These are phyloP conservation scores for Acleris laterana DNA, from an alignment of 2,888 invertebrate species.

Conservation along the genomic window DNA sequence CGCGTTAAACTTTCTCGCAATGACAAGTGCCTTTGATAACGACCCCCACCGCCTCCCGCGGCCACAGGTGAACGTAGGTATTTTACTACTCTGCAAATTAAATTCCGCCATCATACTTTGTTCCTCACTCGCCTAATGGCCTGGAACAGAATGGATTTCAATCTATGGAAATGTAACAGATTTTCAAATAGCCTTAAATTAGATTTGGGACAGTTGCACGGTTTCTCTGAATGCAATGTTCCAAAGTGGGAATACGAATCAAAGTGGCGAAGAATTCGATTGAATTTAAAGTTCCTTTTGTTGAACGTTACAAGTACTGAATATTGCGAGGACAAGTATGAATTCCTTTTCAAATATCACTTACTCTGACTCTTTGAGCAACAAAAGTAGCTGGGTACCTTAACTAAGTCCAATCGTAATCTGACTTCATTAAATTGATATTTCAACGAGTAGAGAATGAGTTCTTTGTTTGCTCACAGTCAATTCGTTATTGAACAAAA, in stretches of 20 bases:
- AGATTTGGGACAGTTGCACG: slow-evolving; percentile 70
- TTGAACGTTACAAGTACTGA: slow-evolving; percentile 54
- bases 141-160: slow-evolving; percentile 42
- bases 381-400: not conserved
- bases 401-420: too few species aligned
- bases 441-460: too few species aligned
- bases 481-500: slow-evolving; percentile 39
- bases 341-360: not conserved
- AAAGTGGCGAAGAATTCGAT: slow-evolving; percentile 68
- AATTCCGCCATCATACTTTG: slow-evolving; percentile 58
- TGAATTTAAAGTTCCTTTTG: slow-evolving; percentile 64
- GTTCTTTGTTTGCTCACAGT: slow-evolving; percentile 40
- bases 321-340: slow-evolving; percentile 23
- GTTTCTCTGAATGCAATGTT: slow-evolving; percentile 61
- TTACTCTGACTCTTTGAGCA: not conserved
- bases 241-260: slow-evolving; percentile 59
- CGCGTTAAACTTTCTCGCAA: slow-evolving; percentile 52
- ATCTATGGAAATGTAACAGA: slow-evolving; percentile 50
- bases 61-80: slow-evolving; percentile 51
- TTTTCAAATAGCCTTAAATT: slow-evolving; percentile 55
- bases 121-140: slow-evolving; percentile 42
- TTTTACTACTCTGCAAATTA: slow-evolving; percentile 62
- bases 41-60: slow-evolving; percentile 40
- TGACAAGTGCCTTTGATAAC: slow-evolving; percentile 56
- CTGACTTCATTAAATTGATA: too few species aligned